Conservation (phyloP, 1,140 invertebrate species). For the Aphelenchoides fujianensis region DNA sequence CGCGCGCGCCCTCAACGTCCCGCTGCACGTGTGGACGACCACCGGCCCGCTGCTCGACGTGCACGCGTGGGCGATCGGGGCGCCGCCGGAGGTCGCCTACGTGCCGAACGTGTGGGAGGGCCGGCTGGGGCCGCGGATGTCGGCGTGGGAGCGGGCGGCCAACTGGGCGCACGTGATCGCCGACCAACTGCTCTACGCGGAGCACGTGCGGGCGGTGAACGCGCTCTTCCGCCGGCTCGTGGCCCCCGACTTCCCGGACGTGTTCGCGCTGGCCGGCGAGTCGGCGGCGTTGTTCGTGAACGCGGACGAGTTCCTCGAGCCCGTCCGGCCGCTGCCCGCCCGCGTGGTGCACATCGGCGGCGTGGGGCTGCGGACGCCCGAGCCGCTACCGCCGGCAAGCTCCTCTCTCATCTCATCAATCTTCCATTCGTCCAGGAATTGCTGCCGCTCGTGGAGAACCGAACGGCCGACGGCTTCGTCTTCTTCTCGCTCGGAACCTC, state of each 20-base stretch:
- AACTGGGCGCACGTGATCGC: not conserved
- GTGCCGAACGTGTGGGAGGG: slow-evolving; percentile 13
- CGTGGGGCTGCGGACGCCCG: slow-evolving; percentile 5
- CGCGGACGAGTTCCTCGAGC: slow-evolving; percentile 42
- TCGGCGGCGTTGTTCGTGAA: slow-evolving; percentile 30
- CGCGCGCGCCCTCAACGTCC: slow-evolving; percentile 31
- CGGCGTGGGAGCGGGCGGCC: not conserved
- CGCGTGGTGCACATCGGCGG: slow-evolving; percentile 30
- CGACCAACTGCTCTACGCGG: not conserved
- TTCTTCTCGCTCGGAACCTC: slow-evolving; percentile 36
- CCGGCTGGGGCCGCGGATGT: slow-evolving; percentile 10
- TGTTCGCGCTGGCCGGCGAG: slow-evolving; percentile 26
- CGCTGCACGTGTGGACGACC: slow-evolving; percentile 32
- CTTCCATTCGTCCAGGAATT: not conserved
- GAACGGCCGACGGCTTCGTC: slow-evolving; percentile 31
- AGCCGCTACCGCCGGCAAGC: not conserved
- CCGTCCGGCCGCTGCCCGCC: slow-evolving; percentile 32
- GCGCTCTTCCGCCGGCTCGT: slow-evolving; percentile 6
- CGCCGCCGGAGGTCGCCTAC: slow-evolving; percentile 3
- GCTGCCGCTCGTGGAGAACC: slow-evolving; percentile 9
- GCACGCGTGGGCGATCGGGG: slow-evolving; percentile 28
- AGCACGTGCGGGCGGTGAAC: not conserved
- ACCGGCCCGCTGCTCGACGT: slow-evolving; percentile 41
- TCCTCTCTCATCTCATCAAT: not conserved
- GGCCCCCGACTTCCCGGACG: slow-evolving; percentile 31